These are phyloP conservation scores for Geotrypetes seraphini DNA, from an alignment of 2,797 vertebrate species.

Conservation along the genomic window DNA sequence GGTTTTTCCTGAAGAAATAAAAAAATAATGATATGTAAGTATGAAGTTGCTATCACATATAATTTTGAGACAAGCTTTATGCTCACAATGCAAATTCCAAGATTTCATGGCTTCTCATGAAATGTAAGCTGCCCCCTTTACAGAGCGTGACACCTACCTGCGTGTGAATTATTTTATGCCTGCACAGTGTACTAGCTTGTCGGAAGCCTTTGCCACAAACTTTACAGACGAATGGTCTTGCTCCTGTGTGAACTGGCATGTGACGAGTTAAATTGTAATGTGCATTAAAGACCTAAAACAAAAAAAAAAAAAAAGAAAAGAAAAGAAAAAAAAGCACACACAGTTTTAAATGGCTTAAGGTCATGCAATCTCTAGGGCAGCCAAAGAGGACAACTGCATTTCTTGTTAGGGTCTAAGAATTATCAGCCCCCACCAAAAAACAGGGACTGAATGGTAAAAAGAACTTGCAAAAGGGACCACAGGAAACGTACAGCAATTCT, in stretches of 20 bases:
- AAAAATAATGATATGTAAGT: background rate
- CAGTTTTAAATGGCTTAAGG: too few relatives aligned
- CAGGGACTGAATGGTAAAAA: too few relatives aligned
- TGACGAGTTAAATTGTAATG: slow-evolving; percentile 78
- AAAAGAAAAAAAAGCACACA: background rate
- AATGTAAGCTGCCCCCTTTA: too few relatives aligned
- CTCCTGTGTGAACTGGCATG: slow-evolving; percentile 80
- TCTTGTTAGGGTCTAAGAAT: background rate
- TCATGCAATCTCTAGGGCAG: background rate
- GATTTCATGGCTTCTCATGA: too few relatives aligned
- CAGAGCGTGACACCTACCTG: slow-evolving; percentile 78
- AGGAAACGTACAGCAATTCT: too few relatives aligned
- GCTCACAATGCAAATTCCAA: too few relatives aligned
- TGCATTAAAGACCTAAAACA: slow-evolving; percentile 73
- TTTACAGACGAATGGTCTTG: slow-evolving; percentile 78
- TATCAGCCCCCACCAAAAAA: too few relatives aligned
- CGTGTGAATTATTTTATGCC: slow-evolving; percentile 83
- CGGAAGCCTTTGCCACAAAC: slow-evolving; percentile 79
- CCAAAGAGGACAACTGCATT: background rate
- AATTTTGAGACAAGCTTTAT: too few relatives aligned
- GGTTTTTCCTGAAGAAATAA: slow-evolving; percentile 66
- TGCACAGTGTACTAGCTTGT: slow-evolving; percentile 75
- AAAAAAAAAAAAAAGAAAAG: slow-evolving; percentile 11
- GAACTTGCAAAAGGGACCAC: too few relatives aligned
- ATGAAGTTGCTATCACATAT: background rate